Conservation (phyloP, 2,113 vertebrate species). For the Sinocyclocheilus maitianheensis region DNA sequence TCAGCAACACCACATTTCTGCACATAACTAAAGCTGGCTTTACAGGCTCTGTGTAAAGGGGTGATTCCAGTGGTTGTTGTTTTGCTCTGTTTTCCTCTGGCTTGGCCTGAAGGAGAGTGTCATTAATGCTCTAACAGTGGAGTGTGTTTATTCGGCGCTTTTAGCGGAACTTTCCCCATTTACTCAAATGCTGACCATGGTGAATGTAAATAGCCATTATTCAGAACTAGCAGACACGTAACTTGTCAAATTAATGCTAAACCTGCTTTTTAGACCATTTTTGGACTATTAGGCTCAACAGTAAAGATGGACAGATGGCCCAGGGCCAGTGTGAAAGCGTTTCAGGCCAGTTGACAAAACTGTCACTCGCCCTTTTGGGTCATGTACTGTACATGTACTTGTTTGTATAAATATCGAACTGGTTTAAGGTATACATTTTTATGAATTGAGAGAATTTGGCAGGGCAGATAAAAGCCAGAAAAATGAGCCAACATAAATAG, state of each 20-base stretch:
- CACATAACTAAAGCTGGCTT: constrained; percentile 18
- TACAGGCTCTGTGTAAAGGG: background rate
- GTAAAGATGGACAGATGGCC: background rate
- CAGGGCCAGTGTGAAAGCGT: background rate
- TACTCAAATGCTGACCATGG: background rate
- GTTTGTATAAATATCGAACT: too few relatives aligned
- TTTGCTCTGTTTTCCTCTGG: background rate
- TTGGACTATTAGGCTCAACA: background rate
- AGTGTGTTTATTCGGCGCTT: background rate
- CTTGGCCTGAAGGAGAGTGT: background rate
- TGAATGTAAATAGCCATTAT: background rate
- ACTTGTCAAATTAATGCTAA: background rate
- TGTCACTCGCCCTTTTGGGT: background rate
- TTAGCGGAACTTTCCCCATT: constrained; percentile 1
- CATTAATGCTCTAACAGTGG: constrained; percentile 7
- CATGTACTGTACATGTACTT: background rate
- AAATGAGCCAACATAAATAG: too few relatives aligned
- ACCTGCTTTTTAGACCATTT: background rate
- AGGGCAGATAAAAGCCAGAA: too few relatives aligned
- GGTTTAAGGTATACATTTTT: too few relatives aligned
- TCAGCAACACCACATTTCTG: constrained; percentile 19
- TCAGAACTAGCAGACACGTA: background rate
- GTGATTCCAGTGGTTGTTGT: background rate
- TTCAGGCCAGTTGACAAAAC: background rate
- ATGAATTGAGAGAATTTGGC: too few relatives aligned